Conservation (phyloP, 1,140 invertebrate species). For the Sinonovacula constricta region DNA sequence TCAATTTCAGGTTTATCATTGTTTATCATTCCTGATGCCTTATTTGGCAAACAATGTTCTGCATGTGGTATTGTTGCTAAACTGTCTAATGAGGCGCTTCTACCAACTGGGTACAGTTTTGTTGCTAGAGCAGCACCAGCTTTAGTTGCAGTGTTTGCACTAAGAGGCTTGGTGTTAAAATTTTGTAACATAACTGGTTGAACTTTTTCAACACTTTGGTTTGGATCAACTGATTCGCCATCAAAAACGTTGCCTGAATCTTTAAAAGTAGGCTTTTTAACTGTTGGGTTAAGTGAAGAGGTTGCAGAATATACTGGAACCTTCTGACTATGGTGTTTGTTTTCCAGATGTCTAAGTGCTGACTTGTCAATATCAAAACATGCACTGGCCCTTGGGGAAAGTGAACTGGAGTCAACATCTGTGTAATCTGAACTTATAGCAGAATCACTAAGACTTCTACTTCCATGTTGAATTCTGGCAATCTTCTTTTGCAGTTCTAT, state of each 20-base stretch:
- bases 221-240: constrained; percentile 48
- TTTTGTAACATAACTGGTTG: too few relatives aligned
- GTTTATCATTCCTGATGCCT: too few relatives aligned
- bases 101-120: constrained; percentile 14
- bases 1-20: background rate
- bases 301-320: too few relatives aligned
- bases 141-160: too few relatives aligned
- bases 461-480: constrained; percentile 57
- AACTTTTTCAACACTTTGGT: too few relatives aligned
- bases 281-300: too few relatives aligned
- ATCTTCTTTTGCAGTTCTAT: constrained; percentile 64
- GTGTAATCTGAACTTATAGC: constrained; percentile 76
- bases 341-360: background rate
- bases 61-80: background rate
- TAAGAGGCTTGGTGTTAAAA: too few relatives aligned
- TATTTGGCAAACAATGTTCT: background rate
- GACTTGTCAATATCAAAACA: constrained; percentile 56
- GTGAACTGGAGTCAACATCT: constrained; percentile 67
- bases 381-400: constrained; percentile 63
- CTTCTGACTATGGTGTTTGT: too few relatives aligned
- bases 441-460: constrained; percentile 72
- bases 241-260: constrained; percentile 72
- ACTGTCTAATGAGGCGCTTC: constrained; percentile 18
- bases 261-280: constrained; percentile 55
- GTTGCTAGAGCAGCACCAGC: constrained; percentile 31